Evolutionary conservation across 2,113 vertebrate species (phyloP).

Genomic region (Saimiri boliviensis): DNA sequence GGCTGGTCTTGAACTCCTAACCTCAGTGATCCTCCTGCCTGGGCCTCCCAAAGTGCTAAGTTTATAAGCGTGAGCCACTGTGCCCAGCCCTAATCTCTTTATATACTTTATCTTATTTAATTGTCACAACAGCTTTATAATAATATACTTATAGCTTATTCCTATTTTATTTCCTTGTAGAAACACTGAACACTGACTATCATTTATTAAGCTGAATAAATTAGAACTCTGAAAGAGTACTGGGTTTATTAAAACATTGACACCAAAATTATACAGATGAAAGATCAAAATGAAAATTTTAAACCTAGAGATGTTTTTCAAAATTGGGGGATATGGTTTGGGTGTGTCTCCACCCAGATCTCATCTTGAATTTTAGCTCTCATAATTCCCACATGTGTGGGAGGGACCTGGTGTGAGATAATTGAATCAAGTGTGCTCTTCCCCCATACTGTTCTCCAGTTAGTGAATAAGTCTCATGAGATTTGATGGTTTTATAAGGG

Average conservation of each 20-base stretch:
- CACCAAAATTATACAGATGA: conserved; percentile 20
- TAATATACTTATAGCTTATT: not conserved
- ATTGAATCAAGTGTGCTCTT: too few relatives aligned
- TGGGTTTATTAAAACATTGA: conserved; percentile 33
- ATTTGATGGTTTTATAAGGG: too few relatives aligned
- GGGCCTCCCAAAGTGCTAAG: too few relatives aligned
- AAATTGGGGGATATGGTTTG: not conserved
- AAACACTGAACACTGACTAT: not conserved
- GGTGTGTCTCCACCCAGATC: too few relatives aligned
- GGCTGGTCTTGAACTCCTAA: too few relatives aligned
- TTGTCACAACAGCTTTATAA: not conserved
- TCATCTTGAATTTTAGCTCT: too few relatives aligned
- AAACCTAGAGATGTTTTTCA: conserved; percentile 1
- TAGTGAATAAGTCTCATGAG: too few relatives aligned
- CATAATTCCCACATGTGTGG: too few relatives aligned
- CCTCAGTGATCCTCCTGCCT: too few relatives aligned
- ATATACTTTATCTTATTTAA: not conserved
- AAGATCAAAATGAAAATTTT: not conserved
- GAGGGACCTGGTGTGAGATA: too few relatives aligned
- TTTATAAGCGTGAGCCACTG: too few relatives aligned
- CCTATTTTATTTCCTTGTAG: not conserved
- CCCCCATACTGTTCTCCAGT: too few relatives aligned
- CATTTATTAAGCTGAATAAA: conserved; percentile 26
- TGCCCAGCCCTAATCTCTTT: not conserved
- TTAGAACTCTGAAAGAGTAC: conserved; percentile 8